Evolutionary conservation across 1,140 invertebrate genomes (phyloP).

Genomic region (Adelges cooleyi): DNA sequence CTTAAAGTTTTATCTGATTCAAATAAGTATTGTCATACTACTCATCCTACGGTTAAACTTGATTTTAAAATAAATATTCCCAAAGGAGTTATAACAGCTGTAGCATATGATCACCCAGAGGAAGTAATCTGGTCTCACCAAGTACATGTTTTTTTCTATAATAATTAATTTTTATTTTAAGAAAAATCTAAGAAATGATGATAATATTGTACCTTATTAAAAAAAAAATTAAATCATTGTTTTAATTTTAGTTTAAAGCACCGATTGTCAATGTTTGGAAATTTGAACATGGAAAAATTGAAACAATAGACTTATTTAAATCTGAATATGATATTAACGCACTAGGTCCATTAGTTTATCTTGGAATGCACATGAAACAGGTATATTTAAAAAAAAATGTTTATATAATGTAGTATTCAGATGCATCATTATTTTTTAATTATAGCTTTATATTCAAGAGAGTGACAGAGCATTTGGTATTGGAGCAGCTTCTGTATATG

Average conservation of each 20-base stretch:
- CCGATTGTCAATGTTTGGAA: constrained; percentile 78
- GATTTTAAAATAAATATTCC: constrained; percentile 57
- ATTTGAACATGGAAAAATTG: constrained; percentile 49
- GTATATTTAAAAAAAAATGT: constrained; percentile 34
- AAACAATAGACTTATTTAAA: constrained; percentile 63
- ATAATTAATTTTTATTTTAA: constrained; percentile 24
- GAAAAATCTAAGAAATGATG: no score
- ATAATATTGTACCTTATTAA: no score
- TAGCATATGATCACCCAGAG: constrained; percentile 44
- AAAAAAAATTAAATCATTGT: constrained; percentile 4
- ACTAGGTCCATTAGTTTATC: constrained; percentile 56
- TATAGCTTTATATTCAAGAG: constrained; percentile 64
- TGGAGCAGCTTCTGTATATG: constrained; percentile 24
- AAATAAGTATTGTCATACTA: constrained; percentile 37
- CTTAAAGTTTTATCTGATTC: constrained; percentile 47
- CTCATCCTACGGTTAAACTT: constrained; percentile 41
- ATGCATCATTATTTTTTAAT: constrained; percentile 25
- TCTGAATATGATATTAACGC: constrained; percentile 35
- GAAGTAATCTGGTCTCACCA: constrained; percentile 57
- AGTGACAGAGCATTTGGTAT: constrained; percentile 37
- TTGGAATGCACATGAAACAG: constrained; percentile 76
- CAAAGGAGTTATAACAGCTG: constrained; percentile 58
- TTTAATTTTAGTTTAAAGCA: constrained; percentile 52
- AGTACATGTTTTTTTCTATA: constrained; percentile 38
- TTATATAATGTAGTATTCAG: no score